Percentiles rank a stretch among this genome's conserved stretches.
Conservation (phyloP, 2,113 vertebrate genomes). For the Dromiciops gliroides region DNA sequence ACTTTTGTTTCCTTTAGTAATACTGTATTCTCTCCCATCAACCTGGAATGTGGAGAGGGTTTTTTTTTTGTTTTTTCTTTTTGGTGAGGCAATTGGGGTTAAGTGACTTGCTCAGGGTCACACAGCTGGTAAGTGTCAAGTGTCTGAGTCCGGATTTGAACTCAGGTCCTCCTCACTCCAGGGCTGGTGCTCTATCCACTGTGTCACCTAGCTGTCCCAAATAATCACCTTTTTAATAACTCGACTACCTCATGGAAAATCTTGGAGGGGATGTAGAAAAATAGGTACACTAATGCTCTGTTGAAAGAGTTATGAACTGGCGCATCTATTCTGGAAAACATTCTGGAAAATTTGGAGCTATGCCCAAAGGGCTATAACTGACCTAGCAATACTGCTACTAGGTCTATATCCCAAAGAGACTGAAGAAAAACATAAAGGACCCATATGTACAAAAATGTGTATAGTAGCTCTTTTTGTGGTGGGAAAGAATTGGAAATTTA, state of each 20-base stretch:
- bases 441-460: background rate
- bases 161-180: no score
- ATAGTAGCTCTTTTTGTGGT: background rate
- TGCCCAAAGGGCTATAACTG: background rate
- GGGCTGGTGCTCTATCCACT: no score
- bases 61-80: no score
- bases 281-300: background rate
- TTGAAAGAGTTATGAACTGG: background rate
- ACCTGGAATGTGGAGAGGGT: background rate
- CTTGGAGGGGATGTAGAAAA: background rate
- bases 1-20: background rate
- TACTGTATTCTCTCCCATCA: background rate
- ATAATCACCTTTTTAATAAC: background rate
- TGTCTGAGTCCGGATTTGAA: no score
- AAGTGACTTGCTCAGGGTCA: no score
- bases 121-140: no score
- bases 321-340: background rate
- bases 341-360: background rate
- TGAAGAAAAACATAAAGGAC: background rate
- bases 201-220: no score
- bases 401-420: background rate
- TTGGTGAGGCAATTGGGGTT: no score
- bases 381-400: background rate
- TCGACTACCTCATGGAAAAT: background rate
- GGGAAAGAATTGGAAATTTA: background rate